Conservation (phyloP, 2,797 vertebrate species). For the Protosalanx chinensis region DNA sequence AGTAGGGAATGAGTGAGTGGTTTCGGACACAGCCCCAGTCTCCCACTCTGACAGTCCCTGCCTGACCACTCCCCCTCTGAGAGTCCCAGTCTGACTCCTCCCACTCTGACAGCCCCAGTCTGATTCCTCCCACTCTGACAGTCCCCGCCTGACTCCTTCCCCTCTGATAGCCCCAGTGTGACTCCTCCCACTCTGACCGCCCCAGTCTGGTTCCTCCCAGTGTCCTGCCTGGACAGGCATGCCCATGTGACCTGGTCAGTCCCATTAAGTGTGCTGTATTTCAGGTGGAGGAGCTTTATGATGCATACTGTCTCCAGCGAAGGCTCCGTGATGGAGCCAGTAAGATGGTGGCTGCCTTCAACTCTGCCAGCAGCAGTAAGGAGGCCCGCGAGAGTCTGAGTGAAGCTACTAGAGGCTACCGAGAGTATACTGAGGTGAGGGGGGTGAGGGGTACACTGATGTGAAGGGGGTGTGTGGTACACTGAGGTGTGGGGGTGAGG, state of each 20-base stretch:
- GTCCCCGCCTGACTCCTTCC: too few relatives aligned
- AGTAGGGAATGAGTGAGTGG: too few relatives aligned
- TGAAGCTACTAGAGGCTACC: constrained; percentile 93
- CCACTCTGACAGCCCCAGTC: background rate
- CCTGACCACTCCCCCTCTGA: too few relatives aligned
- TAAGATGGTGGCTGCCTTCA: constrained; percentile 97
- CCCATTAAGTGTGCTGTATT: background rate
- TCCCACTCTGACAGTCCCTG: too few relatives aligned
- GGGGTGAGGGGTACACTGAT: background rate
- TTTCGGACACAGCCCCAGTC: too few relatives aligned
- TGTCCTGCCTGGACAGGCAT: background rate
- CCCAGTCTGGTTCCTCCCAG: background rate
- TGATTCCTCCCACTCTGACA: too few relatives aligned
- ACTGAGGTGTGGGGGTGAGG: too few relatives aligned
- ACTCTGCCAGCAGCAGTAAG: constrained; percentile 84
- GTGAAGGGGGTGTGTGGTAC: too few relatives aligned
- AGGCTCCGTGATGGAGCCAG: constrained; percentile 91
- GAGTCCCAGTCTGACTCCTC: background rate
- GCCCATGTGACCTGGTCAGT: background rate
- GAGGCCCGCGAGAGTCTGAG: constrained; percentile 95
- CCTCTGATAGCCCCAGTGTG: background rate
- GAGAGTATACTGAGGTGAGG: constrained; percentile 92
- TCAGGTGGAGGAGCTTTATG: constrained; percentile 95
- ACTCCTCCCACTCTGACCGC: background rate
- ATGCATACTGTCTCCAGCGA: constrained; percentile 95